Evolutionary conservation across 2,888 invertebrate genomes (phyloP).

Genomic region (Lasioglossum villosulum): DNA sequence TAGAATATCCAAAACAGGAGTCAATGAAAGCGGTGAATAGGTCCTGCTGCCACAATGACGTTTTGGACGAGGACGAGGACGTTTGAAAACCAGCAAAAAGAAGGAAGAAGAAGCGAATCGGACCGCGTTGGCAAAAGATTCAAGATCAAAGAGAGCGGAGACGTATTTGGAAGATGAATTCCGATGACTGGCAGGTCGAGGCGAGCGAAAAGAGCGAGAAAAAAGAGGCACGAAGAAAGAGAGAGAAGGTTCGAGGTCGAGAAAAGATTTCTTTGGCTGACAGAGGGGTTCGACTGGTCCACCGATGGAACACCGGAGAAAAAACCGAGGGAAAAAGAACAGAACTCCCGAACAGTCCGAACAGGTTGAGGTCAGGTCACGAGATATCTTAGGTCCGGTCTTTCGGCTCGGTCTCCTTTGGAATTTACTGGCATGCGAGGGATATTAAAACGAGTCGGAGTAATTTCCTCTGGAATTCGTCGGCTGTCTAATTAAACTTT

Average conservation of each 20-base stretch:
- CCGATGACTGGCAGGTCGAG: constrained; percentile 32
- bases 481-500: constrained; percentile 52
- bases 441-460: constrained; percentile 57
- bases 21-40: constrained; percentile 21
- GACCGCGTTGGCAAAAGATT: constrained; percentile 8
- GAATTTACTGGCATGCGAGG: constrained; percentile 48
- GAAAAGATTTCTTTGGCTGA: constrained; percentile 32
- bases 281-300: constrained; percentile 36
- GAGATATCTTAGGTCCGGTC: constrained; percentile 51
- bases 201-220: not conserved
- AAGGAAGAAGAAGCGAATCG: constrained; percentile 1
- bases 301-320: not conserved
- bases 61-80: constrained; percentile 14
- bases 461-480: constrained; percentile 46
- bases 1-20: constrained; percentile 23
- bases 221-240: not conserved
- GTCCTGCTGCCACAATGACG: constrained; percentile 6
- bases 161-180: constrained; percentile 53
- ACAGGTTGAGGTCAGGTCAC: constrained; percentile 63
- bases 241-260: constrained; percentile 30
- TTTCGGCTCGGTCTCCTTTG: constrained; percentile 46
- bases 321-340: constrained; percentile 21
- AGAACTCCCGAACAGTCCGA: constrained; percentile 48
- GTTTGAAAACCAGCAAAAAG: not conserved
- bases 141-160: constrained; percentile 37